Conservation (phyloP, 2,888 invertebrate genomes). For the Siphonodentalium dalli region DNA sequence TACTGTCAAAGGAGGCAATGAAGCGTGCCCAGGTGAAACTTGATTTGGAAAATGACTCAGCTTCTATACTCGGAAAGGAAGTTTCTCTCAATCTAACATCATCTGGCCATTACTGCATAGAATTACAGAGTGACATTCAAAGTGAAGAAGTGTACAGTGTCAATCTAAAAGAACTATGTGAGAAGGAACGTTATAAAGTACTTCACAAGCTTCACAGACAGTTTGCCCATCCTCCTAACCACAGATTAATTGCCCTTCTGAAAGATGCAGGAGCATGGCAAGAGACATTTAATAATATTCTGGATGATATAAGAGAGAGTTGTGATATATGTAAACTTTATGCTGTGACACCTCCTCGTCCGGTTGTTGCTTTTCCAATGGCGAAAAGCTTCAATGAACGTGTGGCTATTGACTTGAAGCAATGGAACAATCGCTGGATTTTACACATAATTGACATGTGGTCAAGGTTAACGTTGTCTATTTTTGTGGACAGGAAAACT, state of each 20-base stretch:
- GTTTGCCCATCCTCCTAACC: constrained; percentile 18
- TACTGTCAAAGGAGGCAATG: constrained; percentile 14
- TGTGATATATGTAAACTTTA: constrained; percentile 17
- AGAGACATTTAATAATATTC: neutral
- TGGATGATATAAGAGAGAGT: constrained; percentile 1
- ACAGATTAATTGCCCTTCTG: constrained; percentile 12
- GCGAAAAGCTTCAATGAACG: no score
- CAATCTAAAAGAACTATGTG: neutral
- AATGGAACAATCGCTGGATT: constrained; percentile 19
- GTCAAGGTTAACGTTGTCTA: constrained; percentile 16
- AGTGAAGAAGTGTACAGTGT: neutral
- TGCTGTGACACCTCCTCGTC: constrained; percentile 10
- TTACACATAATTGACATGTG: constrained; percentile 26
- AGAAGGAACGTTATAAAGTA: neutral
- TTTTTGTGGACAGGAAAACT: constrained; percentile 16
- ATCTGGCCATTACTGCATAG: constrained; percentile 27
- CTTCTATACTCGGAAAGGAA: constrained; percentile 13
- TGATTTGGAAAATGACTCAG: constrained; percentile 27
- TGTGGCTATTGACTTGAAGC: constrained; percentile 19
- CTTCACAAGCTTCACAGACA: constrained; percentile 8
- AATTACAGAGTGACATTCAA: constrained; percentile 7
- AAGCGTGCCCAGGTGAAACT: constrained; percentile 21
- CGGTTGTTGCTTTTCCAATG: constrained; percentile 18
- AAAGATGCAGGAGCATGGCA: constrained; percentile 19
- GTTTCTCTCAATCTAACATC: constrained; percentile 21